phyloP scores from a whole-genome alignment of 2,888 invertebrate genomes.

The Anoncus sp. region DNA sequence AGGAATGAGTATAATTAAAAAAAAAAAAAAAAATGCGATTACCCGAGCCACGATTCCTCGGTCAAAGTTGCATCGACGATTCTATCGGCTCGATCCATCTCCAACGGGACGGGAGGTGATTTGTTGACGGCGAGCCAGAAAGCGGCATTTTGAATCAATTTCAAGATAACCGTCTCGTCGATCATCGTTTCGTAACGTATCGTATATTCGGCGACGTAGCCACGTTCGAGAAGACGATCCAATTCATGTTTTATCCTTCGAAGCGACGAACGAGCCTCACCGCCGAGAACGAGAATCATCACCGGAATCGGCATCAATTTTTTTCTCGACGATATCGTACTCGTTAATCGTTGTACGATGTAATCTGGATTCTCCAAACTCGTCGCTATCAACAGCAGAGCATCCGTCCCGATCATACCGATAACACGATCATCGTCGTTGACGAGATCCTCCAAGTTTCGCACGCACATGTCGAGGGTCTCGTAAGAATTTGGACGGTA shows the following conservation, averaged over 20 bases:
- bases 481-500: slow-evolving; percentile 76
- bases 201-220: slow-evolving; percentile 78
- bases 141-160: slow-evolving; percentile 74
- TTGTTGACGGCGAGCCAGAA: slow-evolving; percentile 79
- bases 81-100: no score
- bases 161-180: slow-evolving; percentile 72
- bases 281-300: slow-evolving; percentile 75
- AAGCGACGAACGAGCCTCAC: slow-evolving; percentile 58
- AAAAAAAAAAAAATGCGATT: slow-evolving; percentile 1
- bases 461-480: slow-evolving; percentile 77
- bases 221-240: slow-evolving; percentile 74
- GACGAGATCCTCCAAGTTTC: slow-evolving; percentile 75
- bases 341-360: slow-evolving; percentile 75
- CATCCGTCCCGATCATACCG: slow-evolving; percentile 76
- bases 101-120: slow-evolving; percentile 75
- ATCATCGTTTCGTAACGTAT: slow-evolving; percentile 72
- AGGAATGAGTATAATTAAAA: slow-evolving; percentile 46
- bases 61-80: slow-evolving; percentile 75
- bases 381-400: slow-evolving; percentile 75
- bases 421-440: slow-evolving; percentile 65
- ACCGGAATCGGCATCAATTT: slow-evolving; percentile 79
- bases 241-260: slow-evolving; percentile 66
- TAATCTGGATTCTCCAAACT: slow-evolving; percentile 71
- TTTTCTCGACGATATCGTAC: slow-evolving; percentile 74
- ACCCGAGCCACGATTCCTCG: slow-evolving; percentile 80